Base-by-base conservation (phyloP, 2,113 vertebrate genomes). In the Vanacampus margaritifer region DNA sequence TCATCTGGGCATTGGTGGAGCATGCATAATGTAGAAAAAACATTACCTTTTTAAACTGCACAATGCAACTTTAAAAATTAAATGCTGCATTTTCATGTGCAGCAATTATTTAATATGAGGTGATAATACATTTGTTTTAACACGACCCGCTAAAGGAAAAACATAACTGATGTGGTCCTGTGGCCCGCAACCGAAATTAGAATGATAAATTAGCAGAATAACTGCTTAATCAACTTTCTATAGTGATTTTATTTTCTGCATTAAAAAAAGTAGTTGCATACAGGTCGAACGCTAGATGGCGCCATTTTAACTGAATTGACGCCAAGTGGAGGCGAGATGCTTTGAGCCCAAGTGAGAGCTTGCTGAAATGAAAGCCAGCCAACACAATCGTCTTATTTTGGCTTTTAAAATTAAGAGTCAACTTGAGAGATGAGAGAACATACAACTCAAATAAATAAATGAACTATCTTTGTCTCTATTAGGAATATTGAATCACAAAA, bases 201-300 rank as follows among this genome's bases (percentile, higher is more conserved):
- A 50, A 45, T 16, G 4, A 0, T 1, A 45, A 16, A 16, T 14
- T 16, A 0, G 13, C 16, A 14, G 43, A 45, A 45, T 45, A 17
- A 45, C 43, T 17, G 13, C 13, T 14, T 4, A 45, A 14, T 14
- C 13, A 14, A 16, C 5, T 45, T 45, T 1, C 13, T 45, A 17
- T 11, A 10, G 14, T 7, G 17, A 45, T 0, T 41, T 17, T 46
- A 16, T n/a, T 12, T 2, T 11, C 48, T 51, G 21, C 23, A 51
- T 13, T 14, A 3, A 10, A 51, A 35, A 9, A 24, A 2, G n/a
- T 1, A 13, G 24, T 21, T 46, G 21, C 0, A 3, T 14, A 7
- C 19, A 6, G 0, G 23, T 4, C 58, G 51, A 67, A 37, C 91
- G 67, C 84, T 74, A 88, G 90, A 79, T 89, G 91, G 90, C 84